These are phyloP conservation scores for Conomelus anceps DNA, from an alignment of 2,888 invertebrate genomes.

Conservation along the genomic window DNA sequence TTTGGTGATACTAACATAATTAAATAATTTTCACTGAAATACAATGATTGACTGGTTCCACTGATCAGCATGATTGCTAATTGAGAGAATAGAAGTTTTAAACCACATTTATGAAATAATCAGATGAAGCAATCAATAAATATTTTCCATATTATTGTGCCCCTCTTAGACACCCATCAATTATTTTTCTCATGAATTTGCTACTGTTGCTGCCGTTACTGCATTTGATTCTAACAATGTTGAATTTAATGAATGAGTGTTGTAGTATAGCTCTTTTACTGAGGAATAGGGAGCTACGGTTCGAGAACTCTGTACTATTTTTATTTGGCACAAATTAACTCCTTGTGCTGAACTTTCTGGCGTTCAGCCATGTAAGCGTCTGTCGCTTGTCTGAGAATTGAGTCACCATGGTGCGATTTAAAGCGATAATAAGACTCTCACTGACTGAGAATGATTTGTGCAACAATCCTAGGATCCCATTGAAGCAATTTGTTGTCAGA, in stretches of 20 bases:
- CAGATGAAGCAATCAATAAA: no score
- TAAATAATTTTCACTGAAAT: no score
- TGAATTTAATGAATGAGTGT: neutral
- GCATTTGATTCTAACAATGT: neutral
- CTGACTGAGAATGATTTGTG: neutral
- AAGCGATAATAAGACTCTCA: neutral
- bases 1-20: no score
- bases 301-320: neutral
- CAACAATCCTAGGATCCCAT: neutral
- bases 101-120: no score
- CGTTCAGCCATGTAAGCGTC: neutral
- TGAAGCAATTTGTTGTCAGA: neutral
- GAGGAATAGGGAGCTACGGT: neutral
- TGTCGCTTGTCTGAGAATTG: neutral
- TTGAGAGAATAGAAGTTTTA: no score
- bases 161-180: no score
- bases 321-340: neutral
- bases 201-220: no score
- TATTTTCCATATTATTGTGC: no score
- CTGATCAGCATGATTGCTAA: no score
- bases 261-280: neutral
- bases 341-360: neutral
- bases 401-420: neutral
- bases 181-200: no score
- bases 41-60: no score